These are phyloP conservation scores for Gnathonemus longibarbis DNA, from an alignment of 2,113 vertebrate genomes.

Conservation along the genomic window DNA sequence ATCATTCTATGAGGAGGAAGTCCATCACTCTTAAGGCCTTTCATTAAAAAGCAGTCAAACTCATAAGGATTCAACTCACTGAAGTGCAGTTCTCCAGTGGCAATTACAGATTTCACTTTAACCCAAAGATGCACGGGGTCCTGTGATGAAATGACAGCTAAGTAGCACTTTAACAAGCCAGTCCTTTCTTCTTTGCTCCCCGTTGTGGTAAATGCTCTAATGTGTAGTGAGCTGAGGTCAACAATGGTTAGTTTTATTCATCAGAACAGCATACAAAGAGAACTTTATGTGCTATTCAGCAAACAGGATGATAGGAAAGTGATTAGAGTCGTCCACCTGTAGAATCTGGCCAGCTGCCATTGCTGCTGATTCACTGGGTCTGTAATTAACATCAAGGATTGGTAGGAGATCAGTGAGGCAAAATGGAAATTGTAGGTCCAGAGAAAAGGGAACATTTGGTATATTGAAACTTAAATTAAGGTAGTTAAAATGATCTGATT, in stretches of 20 bases:
- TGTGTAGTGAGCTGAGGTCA: background rate
- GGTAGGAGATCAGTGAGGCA: conserved; percentile 47
- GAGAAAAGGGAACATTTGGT: conserved; percentile 21
- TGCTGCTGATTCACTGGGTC: conserved; percentile 47
- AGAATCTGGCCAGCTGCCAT: conserved; percentile 56
- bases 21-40: conserved; percentile 7
- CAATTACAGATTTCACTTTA: conserved; percentile 11
- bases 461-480: background rate
- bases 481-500: background rate
- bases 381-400: conserved; percentile 51
- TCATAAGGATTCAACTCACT: conserved; percentile 10
- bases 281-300: conserved; percentile 18
- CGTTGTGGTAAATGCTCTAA: conserved; percentile 14
- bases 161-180: background rate
- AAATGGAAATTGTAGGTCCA: conserved; percentile 42
- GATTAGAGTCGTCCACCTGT: conserved; percentile 54
- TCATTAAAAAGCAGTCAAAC: conserved; percentile 11
- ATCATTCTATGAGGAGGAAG: conserved; percentile 12
- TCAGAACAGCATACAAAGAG: conserved; percentile 1
- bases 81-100: background rate
- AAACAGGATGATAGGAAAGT: background rate
- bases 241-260: conserved; percentile 14
- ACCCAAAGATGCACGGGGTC: background rate
- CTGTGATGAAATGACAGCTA: background rate
- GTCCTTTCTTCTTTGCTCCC: conserved; percentile 20